Base-by-base conservation (phyloP, 2,888 invertebrate species). In the Dicyrtomina minuta region DNA sequence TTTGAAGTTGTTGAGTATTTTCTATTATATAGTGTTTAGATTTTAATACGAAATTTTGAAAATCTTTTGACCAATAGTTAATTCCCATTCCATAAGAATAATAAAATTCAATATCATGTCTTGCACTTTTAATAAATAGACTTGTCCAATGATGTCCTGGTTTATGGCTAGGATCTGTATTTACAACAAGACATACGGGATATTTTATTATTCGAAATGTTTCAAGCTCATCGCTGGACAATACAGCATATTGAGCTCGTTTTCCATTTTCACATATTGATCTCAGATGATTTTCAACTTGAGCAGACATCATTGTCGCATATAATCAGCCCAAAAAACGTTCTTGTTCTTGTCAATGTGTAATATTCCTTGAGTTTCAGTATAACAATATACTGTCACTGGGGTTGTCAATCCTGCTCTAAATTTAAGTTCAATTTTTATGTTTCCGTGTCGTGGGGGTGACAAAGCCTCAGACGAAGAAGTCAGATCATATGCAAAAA, bases 301-400 rank as follows among this genome's bases (percentile, higher is more conserved):
- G 26, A 5, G 2, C 2, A 1, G 70, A 65, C 44, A 70, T 20
- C 72, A 72, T 72, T 20, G 13, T 70, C 43, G 43, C 5, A 43
- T 5, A 33, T 64, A 72, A 46, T 73, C 73, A 17, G 56, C 59
- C 26, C 44, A 71, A 22, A 58, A 72, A 1, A 73, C 71, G 20
- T 72, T 68, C 26, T 70, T 65, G 22, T 70, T 24, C 1, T 58
- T 68, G 51, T 73, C 62, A 15, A 76, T 72, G 39, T 72, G 60
- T 26, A 74, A 20, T 0, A 56, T 26, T 10, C 64, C 44, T 53
- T 65, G 70, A 44, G 69, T 68, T 17, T 75, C 75, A 1, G 68
- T 27, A 22, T 73, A 73, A 15, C 51, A 53, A 5, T 74, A n/a
- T 1, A 74, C 75, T 24, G 71, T 70, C 13, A 75, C 3, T 13